A percentile compares a stretch with the other conserved stretches of the same genome.
phyloP scores from a whole-genome alignment of 1,140 invertebrate species.

The Alviniconcha marisindica region DNA sequence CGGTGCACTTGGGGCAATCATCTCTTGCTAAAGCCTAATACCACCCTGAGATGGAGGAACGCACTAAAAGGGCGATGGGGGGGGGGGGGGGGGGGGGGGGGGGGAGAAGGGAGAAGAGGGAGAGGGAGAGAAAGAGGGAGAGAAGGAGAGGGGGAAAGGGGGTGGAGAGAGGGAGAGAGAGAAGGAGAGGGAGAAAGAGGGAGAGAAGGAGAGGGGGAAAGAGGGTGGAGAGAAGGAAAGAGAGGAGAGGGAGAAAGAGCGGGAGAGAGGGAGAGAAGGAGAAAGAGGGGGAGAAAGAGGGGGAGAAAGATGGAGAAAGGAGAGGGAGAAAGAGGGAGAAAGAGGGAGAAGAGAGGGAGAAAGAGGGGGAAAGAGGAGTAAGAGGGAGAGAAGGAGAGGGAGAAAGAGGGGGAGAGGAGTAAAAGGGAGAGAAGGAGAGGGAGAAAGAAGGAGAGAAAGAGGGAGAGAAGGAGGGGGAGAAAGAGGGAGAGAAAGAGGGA shows the following conservation, averaged over 20 bases:
- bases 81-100: too few relatives aligned
- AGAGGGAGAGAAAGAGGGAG: background rate
- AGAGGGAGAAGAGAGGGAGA: background rate
- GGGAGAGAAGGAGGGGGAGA: background rate
- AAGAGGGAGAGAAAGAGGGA: slow-evolving; percentile 10
- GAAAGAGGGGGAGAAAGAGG: slow-evolving; percentile 40
- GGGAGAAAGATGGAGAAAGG: slow-evolving; percentile 15
- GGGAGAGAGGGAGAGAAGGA: slow-evolving; percentile 42
- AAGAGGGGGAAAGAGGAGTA: background rate
- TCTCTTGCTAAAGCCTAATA: too few relatives aligned
- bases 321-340: background rate
- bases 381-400: background rate
- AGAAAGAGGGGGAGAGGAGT: background rate
- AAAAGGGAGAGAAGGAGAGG: background rate
- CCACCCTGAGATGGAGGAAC: too few relatives aligned
- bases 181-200: background rate
- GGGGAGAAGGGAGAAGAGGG: background rate
- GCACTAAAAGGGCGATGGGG: too few relatives aligned
- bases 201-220: background rate
- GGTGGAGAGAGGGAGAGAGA: background rate
- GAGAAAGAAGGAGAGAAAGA: slow-evolving; percentile 24
- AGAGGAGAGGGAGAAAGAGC: slow-evolving; percentile 25
- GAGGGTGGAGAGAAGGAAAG: background rate
- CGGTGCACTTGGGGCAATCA: too few relatives aligned
- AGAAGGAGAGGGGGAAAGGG: background rate